These are phyloP conservation scores for Anguilla megastoma DNA, from an alignment of 2,797 vertebrate genomes.

Conservation along the genomic window DNA sequence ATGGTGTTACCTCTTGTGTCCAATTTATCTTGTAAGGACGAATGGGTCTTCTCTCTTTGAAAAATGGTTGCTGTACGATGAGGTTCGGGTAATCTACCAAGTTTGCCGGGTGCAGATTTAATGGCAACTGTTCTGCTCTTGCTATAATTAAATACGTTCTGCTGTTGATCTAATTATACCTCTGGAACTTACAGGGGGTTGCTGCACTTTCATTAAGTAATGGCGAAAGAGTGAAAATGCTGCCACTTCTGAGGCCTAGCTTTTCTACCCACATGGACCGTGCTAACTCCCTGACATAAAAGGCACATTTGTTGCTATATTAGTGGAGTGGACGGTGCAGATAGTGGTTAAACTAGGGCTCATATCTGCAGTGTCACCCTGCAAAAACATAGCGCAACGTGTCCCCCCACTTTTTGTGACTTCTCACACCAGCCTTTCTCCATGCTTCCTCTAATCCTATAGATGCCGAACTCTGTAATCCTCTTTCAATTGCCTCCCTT, in stretches of 20 bases:
- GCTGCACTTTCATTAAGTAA: slow-evolving; percentile 62
- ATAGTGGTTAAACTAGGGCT: slow-evolving; percentile 34
- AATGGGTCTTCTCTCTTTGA: slow-evolving; percentile 14
- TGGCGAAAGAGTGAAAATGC: slow-evolving; percentile 57
- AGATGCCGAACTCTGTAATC: slow-evolving; percentile 49
- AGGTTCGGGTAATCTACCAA: slow-evolving; percentile 52
- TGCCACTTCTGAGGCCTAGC: slow-evolving; percentile 48
- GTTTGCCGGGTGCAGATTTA: slow-evolving; percentile 59
- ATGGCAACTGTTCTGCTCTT: slow-evolving; percentile 50
- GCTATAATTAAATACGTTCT: slow-evolving; percentile 65
- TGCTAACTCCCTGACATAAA: slow-evolving; percentile 44
- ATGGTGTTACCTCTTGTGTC: no score
- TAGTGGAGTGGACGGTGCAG: neutral
- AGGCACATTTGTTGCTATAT: slow-evolving; percentile 37
- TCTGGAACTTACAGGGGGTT: slow-evolving; percentile 52
- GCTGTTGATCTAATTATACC: slow-evolving; percentile 67
- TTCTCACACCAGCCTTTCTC: slow-evolving; percentile 36
- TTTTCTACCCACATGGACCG: slow-evolving; percentile 23
- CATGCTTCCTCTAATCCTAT: slow-evolving; percentile 49
- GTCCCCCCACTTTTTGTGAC: slow-evolving; percentile 36
- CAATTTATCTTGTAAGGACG: neutral
- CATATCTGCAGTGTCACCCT: slow-evolving; percentile 35
- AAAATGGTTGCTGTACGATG: slow-evolving; percentile 41
- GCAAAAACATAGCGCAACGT: slow-evolving; percentile 33
- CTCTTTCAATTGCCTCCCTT: slow-evolving; percentile 29